A percentile compares a stretch with the other conserved stretches of the same genome.
Evolutionary conservation across 1,140 invertebrate genomes (phyloP).

Genomic region (Episyrphus balteatus): DNA sequence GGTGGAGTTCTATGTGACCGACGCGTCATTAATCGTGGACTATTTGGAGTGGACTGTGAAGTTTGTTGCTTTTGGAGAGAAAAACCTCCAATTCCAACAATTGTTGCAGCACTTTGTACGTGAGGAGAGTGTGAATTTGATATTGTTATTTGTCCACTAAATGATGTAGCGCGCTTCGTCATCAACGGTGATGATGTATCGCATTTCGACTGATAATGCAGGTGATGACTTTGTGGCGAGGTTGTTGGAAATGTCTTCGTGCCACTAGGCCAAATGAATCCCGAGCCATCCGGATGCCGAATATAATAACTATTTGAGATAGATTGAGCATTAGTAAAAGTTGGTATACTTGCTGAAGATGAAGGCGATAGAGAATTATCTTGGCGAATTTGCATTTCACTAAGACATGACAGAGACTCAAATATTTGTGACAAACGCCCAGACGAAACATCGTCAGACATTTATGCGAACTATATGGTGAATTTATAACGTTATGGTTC

Average conservation of each 20-base stretch:
- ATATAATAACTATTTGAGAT: slow-evolving; percentile 21
- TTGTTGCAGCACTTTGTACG: background rate
- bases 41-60: slow-evolving; percentile 52
- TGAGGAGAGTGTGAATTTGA: slow-evolving; percentile 8
- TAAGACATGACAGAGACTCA: slow-evolving; percentile 59
- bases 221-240: background rate
- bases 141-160: slow-evolving; percentile 28
- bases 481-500: too few relatives aligned
- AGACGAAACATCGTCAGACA: slow-evolving; percentile 48
- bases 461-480: slow-evolving; percentile 17
- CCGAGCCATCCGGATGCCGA: slow-evolving; percentile 18
- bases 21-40: slow-evolving; percentile 54
- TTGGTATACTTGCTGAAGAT: slow-evolving; percentile 14
- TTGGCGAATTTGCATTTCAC: slow-evolving; percentile 39
- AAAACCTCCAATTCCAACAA: background rate
- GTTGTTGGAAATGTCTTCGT: slow-evolving; percentile 22
- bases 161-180: slow-evolving; percentile 31
- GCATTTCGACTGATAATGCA: slow-evolving; percentile 14
- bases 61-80: slow-evolving; percentile 3
- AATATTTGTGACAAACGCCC: slow-evolving; percentile 66
- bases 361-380: slow-evolving; percentile 28
- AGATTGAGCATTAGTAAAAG: slow-evolving; percentile 3
- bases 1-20: slow-evolving; percentile 44
- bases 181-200: slow-evolving; percentile 24
- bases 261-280: slow-evolving; percentile 13